Evolutionary conservation across 1,140 invertebrate genomes (phyloP), one percentile per base, ranked within the genome.

Genomic region (Zophobas atratus): DNA sequence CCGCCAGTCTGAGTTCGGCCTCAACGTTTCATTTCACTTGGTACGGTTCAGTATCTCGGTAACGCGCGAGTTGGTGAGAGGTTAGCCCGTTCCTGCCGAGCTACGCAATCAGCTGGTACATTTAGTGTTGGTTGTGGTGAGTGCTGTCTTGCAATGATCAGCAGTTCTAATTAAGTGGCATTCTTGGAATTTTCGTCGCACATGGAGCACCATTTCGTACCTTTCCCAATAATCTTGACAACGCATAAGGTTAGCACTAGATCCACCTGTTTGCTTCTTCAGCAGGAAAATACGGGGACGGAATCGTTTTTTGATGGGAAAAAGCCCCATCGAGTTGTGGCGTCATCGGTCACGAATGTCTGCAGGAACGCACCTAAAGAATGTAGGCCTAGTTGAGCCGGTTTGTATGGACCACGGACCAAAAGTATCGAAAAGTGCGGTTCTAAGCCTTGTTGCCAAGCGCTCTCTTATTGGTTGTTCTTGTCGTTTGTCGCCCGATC

Each of bases 361-460:
- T 46, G 39, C 60, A 67, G 60, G 60, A 63, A 63, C 57, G 57
- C 57, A 63, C 57, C 57, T 63, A 38, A 63, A 39, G 57, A 67
- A 67, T 67, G 60, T 48, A 77, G 43, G 63, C 43, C 49, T 56
- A 70, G 46, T 33, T 49, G 48, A 78, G 77, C 77, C 77, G 77
- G 77, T 78, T 78, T 78, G 55, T 70, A 46, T 48, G 71, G 70
- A 77, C 71, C 53, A 32, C 48, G 43, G 36, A 63, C 77, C 71
- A 55, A 78, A 78, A 78, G 43, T 78, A 78, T 75, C 77, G 72
- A 78, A 78, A 78, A 73, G 75, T 79, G 67, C 71, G 53, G 63
- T 71, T 53, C 73, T 56, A 70, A 48, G 53, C 53, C 67, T 79
- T 79, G 77, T 79, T 79, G 63, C 77, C 73, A 79, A 70, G 77